These are phyloP conservation scores for Microplitis deprimator DNA, from an alignment of 2,888 invertebrate genomes.

Conservation along the genomic window DNA sequence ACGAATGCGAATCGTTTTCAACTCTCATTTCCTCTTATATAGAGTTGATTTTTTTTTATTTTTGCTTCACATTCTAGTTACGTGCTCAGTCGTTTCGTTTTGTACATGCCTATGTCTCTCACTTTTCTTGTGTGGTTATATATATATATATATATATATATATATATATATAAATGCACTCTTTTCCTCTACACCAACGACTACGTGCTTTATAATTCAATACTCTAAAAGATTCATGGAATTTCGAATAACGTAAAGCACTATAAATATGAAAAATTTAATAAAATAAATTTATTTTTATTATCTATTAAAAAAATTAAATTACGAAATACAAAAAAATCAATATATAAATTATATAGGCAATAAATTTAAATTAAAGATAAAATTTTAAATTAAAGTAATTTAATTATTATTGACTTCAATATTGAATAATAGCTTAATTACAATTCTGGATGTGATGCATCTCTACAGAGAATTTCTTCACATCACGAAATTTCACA, in stretches of 20 bases:
- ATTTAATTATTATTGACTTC: too few relatives aligned
- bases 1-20: conserved; percentile 39
- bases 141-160: neutral
- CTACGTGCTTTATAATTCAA: conserved; percentile 34
- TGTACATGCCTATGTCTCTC: conserved; percentile 13
- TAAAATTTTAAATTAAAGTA: too few relatives aligned
- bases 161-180: neutral
- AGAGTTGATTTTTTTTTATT: neutral
- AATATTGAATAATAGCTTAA: too few relatives aligned
- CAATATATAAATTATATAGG: too few relatives aligned
- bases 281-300: neutral
- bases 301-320: too few relatives aligned
- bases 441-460: too few relatives aligned
- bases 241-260: conserved; percentile 29
- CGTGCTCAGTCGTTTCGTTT: conserved; percentile 31
- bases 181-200: neutral
- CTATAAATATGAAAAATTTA: neutral
- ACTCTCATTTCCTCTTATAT: conserved; percentile 16
- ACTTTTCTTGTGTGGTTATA: conserved; percentile 7
- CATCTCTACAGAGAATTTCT: too few relatives aligned
- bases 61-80: conserved; percentile 31
- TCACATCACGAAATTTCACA: too few relatives aligned
- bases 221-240: conserved; percentile 24
- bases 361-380: too few relatives aligned
- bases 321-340: too few relatives aligned